phyloP scores from a whole-genome alignment of 2,797 vertebrate species.

The Vireo griseus region DNA sequence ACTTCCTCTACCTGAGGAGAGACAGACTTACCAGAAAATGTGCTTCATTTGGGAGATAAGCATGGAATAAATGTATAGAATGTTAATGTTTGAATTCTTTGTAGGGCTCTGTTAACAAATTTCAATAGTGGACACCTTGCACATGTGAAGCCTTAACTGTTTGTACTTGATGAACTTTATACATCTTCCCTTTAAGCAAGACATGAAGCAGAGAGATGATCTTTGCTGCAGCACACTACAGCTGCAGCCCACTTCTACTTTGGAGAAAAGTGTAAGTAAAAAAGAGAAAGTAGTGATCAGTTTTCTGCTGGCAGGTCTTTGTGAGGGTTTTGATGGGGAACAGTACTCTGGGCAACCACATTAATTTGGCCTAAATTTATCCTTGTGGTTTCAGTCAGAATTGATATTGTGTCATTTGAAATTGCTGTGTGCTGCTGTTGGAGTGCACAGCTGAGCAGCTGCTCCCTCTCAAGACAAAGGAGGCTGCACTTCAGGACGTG shows the following conservation, averaged over 20 bases:
- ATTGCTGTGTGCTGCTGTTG: background rate
- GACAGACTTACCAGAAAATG: background rate
- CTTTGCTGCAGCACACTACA: background rate
- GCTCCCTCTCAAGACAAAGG: constrained; percentile 40
- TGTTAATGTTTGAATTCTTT: background rate
- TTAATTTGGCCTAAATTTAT: background rate
- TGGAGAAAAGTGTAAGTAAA: background rate
- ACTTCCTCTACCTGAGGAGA: background rate
- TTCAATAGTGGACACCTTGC: background rate
- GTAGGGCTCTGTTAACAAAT: background rate
- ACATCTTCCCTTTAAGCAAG: background rate
- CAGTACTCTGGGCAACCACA: background rate
- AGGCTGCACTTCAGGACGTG: background rate
- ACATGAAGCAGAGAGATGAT: background rate
- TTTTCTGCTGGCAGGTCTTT: background rate
- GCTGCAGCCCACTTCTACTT: background rate
- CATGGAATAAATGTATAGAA: background rate
- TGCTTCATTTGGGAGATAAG: rapidly evolving
- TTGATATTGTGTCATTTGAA: background rate
- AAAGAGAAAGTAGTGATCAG: background rate
- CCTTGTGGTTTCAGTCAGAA: background rate
- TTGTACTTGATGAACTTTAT: background rate
- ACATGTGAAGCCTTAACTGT: background rate
- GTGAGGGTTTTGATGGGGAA: background rate
- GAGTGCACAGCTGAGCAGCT: constrained; percentile 25